Evolutionary conservation across 2,113 vertebrate genomes (phyloP).

Genomic region (Chamaea fasciata): DNA sequence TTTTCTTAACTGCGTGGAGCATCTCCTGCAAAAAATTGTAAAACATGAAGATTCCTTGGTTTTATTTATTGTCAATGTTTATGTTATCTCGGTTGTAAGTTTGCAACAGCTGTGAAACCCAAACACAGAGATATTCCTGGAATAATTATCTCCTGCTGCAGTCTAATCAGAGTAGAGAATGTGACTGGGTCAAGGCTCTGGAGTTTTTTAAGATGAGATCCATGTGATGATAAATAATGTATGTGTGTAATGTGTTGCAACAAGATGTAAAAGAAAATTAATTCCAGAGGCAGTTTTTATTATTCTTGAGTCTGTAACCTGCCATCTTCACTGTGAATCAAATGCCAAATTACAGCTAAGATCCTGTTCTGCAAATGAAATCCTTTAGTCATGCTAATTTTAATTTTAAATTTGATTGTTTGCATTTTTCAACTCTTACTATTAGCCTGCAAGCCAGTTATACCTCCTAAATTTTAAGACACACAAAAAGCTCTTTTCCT

Average conservation of each 20-base stretch:
- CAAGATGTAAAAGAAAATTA: slow-evolving; percentile 45
- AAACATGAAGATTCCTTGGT: background rate
- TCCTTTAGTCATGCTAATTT: slow-evolving; percentile 52
- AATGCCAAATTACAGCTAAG: slow-evolving; percentile 39
- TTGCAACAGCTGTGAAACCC: slow-evolving; percentile 1
- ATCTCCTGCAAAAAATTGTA: background rate
- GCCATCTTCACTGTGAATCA: background rate
- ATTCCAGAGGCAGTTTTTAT: slow-evolving; percentile 42
- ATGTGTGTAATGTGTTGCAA: slow-evolving; percentile 18
- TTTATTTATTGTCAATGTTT: slow-evolving; percentile 15
- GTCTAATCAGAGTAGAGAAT: background rate
- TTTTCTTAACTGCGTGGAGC: background rate
- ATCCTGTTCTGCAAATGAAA: slow-evolving; percentile 44
- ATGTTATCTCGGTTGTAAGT: background rate
- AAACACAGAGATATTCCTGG: background rate
- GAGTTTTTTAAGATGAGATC: slow-evolving; percentile 28
- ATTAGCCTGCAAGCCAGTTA: background rate
- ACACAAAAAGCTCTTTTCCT: background rate
- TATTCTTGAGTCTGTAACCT: slow-evolving; percentile 34
- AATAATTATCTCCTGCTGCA: slow-evolving; percentile 13
- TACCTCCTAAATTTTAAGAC: background rate
- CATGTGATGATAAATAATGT: slow-evolving; percentile 27
- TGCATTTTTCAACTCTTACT: slow-evolving; percentile 13
- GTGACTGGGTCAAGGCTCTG: background rate
- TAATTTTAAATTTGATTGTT: slow-evolving; percentile 56